phyloP scores from a whole-genome alignment of 2,113 vertebrate species.

The Laticauda laticaudata region DNA sequence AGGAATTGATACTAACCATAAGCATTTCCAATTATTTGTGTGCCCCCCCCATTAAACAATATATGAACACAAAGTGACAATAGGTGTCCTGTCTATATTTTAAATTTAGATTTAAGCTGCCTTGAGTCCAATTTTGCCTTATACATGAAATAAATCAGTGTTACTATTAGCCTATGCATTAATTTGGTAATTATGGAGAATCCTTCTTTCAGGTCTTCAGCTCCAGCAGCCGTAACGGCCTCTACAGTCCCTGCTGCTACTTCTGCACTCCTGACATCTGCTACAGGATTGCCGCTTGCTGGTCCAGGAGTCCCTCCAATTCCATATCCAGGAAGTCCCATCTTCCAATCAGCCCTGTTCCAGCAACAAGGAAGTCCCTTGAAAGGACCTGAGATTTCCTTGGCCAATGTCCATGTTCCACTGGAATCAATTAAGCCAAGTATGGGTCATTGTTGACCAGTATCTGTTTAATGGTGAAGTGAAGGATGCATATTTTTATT shows the following conservation, averaged over 20 bases:
- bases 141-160: not conserved
- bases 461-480: not conserved
- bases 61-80: not conserved
- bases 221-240: slow-evolving; percentile 47
- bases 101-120: not conserved
- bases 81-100: not conserved
- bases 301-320: slow-evolving; percentile 56
- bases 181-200: not conserved
- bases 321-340: slow-evolving; percentile 73
- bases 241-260: slow-evolving; percentile 48
- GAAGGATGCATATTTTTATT: not conserved
- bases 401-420: slow-evolving; percentile 84
- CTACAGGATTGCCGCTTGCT: slow-evolving; percentile 39
- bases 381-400: slow-evolving; percentile 75
- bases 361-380: slow-evolving; percentile 75
- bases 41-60: not conserved
- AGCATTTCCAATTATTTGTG: not conserved
- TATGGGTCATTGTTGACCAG: slow-evolving; percentile 68
- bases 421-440: slow-evolving; percentile 91
- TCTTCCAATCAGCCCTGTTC: slow-evolving; percentile 73
- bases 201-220: slow-evolving; percentile 60
- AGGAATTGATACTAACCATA: not conserved
- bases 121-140: not conserved
- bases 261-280: slow-evolving; percentile 41
- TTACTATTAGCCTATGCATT: not conserved